phyloP scores from a whole-genome alignment of 2,113 vertebrate species.

The Raja brachyura region DNA sequence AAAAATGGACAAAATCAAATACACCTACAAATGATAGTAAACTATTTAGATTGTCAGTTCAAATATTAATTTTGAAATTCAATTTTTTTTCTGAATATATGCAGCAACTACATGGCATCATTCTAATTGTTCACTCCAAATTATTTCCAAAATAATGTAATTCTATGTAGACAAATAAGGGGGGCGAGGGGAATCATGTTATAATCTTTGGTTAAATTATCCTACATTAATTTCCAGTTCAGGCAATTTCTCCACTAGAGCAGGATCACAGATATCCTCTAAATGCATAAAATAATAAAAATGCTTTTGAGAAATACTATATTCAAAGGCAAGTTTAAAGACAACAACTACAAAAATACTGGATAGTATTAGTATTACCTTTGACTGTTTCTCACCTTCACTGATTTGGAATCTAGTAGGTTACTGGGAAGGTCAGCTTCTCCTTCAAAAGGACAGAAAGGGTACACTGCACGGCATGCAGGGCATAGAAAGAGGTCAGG shows the following conservation, averaged over 20 bases:
- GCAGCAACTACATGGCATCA: neutral
- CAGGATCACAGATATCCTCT: neutral
- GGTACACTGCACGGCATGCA: constrained; percentile 52
- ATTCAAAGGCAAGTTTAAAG: neutral
- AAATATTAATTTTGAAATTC: neutral
- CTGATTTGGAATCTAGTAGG: constrained; percentile 57
- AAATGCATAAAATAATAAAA: constrained; percentile 17
- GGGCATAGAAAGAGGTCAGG: constrained; percentile 39
- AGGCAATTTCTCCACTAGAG: constrained; percentile 1
- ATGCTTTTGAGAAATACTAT: neutral
- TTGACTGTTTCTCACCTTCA: constrained; percentile 61
- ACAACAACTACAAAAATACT: constrained; percentile 4
- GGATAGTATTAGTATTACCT: constrained; percentile 46
- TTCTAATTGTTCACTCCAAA: neutral
- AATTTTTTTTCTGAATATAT: neutral
- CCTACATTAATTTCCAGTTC: neutral
- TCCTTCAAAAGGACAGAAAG: constrained; percentile 61
- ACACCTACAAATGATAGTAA: neutral
- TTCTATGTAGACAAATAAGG: too few relatives aligned
- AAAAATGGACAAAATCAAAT: neutral
- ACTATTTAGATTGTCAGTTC: neutral
- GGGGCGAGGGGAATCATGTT: neutral
- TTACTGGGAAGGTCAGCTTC: constrained; percentile 55
- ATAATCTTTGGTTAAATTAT: neutral
- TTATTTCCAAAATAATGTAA: too few relatives aligned